Conservation (phyloP, 1,140 invertebrate genomes). For the Elysia chlorotica region DNA sequence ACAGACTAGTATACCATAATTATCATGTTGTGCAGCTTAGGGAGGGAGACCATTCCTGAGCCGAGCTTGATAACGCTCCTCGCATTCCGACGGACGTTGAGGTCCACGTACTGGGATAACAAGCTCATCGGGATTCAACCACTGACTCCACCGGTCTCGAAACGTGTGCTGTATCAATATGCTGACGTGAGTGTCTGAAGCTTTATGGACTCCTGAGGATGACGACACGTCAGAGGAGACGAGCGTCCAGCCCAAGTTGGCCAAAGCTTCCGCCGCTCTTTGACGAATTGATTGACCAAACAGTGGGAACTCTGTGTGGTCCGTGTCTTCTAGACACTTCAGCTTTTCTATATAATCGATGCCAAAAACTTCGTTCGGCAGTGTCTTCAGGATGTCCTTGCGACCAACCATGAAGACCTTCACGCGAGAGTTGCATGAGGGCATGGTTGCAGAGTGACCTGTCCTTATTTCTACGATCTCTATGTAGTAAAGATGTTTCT, state of each 20-base stretch:
- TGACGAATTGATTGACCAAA: conserved; percentile 43
- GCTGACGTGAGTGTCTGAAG: conserved; percentile 30
- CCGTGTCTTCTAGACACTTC: conserved; percentile 33
- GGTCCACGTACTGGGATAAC: too few relatives aligned
- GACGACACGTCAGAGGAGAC: conserved; percentile 66
- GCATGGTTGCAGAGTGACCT: conserved; percentile 56
- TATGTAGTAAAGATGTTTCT: conserved; percentile 35
- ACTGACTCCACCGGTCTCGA: conserved; percentile 44
- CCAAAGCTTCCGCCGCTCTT: conserved; percentile 69
- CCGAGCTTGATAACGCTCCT: too few relatives aligned
- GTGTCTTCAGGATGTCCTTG: conserved; percentile 42
- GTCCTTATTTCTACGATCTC: conserved; percentile 54
- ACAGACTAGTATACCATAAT: too few relatives aligned
- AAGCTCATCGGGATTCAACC: conserved; percentile 18
- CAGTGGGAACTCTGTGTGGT: conserved; percentile 51
- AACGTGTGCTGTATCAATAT: conserved; percentile 53
- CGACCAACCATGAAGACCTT: conserved; percentile 51
- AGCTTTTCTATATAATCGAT: conserved; percentile 42
- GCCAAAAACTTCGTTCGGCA: conserved; percentile 44
- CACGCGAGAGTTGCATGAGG: conserved; percentile 53
- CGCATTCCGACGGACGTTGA: too few relatives aligned
- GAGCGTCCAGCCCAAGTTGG: conserved; percentile 78
- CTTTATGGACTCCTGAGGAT: conserved; percentile 48
- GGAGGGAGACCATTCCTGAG: too few relatives aligned
- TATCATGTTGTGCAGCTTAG: too few relatives aligned